A percentile compares a stretch with the other conserved stretches of the same genome.
Conservation (phyloP, 2,888 invertebrate species). For the Pollenia griseotomentosa region DNA sequence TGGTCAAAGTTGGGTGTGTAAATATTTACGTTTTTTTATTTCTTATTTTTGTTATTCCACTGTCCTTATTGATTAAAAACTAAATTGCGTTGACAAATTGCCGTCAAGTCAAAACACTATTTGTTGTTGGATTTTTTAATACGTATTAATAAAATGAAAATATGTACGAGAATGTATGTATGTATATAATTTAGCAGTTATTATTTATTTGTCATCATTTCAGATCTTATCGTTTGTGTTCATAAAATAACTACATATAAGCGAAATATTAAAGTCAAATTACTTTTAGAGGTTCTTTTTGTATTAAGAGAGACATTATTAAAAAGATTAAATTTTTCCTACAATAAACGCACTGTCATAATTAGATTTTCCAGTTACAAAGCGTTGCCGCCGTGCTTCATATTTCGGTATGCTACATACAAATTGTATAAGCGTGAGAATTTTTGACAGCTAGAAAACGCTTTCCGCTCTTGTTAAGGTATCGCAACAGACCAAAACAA, state of each 20-base stretch:
- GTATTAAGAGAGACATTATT: too few relatives aligned
- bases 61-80: slow-evolving; percentile 78
- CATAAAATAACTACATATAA: slow-evolving; percentile 5
- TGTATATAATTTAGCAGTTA: slow-evolving; percentile 32
- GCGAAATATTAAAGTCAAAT: slow-evolving; percentile 1
- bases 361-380: too few relatives aligned
- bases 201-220: slow-evolving; percentile 35
- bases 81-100: slow-evolving; percentile 79
- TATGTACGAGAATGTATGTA: slow-evolving; percentile 15
- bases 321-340: too few relatives aligned
- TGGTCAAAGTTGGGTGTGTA: slow-evolving; percentile 72
- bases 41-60: not conserved
- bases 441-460: too few relatives aligned
- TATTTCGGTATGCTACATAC: too few relatives aligned
- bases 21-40: slow-evolving; percentile 50
- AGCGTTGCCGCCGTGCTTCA: too few relatives aligned
- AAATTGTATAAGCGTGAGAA: too few relatives aligned
- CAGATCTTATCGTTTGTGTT: not conserved
- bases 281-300: not conserved
- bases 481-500: too few relatives aligned
- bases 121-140: slow-evolving; percentile 1
- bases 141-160: slow-evolving; percentile 1
- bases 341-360: too few relatives aligned
- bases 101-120: slow-evolving; percentile 38
- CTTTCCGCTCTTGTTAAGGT: too few relatives aligned